Evolutionary conservation across 2,797 vertebrate genomes (phyloP).

Genomic region (Pogonophryne albipinna): DNA sequence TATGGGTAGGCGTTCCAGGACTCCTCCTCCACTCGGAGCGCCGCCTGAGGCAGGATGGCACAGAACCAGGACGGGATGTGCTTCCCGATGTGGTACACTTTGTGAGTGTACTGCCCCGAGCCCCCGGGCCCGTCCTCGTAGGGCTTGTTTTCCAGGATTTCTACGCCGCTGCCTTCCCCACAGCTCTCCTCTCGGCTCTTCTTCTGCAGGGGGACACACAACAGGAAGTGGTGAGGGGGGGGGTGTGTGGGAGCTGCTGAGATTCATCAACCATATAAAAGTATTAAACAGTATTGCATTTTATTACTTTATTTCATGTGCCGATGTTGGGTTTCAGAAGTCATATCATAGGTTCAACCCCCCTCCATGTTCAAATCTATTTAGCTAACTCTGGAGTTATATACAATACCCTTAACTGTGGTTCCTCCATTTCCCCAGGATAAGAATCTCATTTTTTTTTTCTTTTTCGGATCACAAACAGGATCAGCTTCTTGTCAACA

Average conservation of each 20-base stretch:
- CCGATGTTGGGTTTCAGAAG: too few species aligned
- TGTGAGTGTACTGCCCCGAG: constrained; percentile 96
- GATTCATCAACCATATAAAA: background rate
- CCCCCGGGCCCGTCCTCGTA: constrained; percentile 95
- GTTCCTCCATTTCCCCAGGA: too few species aligned
- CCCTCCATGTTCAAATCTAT: too few species aligned
- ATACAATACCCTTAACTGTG: too few species aligned
- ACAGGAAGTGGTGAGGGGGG: background rate
- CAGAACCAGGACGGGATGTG: constrained; percentile 99
- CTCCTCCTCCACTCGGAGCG: constrained; percentile 94
- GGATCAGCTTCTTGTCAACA: too few species aligned
- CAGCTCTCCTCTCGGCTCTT: constrained; percentile 98
- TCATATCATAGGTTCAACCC: too few species aligned
- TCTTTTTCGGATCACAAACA: too few species aligned
- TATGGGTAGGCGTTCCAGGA: constrained; percentile 98
- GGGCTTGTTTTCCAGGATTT: constrained; percentile 97
- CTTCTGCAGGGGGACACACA: constrained; percentile 85
- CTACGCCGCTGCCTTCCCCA: constrained; percentile 97
- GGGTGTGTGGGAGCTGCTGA: background rate
- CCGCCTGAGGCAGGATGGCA: constrained; percentile 94
- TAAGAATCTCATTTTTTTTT: too few species aligned
- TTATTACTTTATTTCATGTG: background rate
- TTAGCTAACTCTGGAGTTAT: too few species aligned
- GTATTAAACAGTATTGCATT: background rate
- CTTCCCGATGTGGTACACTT: constrained; percentile 99